Conservation (phyloP, 2,888 invertebrate species). For the Brachyopa scutellaris region DNA sequence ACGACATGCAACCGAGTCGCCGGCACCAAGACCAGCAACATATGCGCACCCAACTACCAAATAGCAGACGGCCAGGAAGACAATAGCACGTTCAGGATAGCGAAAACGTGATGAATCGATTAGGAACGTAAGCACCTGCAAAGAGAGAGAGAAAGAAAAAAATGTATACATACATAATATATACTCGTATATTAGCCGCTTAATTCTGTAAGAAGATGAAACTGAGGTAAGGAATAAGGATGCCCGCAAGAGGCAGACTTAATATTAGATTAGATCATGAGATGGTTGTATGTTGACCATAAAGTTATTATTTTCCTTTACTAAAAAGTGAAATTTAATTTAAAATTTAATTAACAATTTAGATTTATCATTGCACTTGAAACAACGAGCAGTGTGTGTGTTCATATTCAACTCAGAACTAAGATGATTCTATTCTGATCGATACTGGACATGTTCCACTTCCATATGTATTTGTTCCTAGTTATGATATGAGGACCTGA, state of each 20-base stretch:
- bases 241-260: neutral
- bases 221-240: constrained; percentile 7
- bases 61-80: constrained; percentile 97
- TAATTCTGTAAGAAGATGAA: constrained; percentile 22
- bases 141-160: constrained; percentile 50
- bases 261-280: constrained; percentile 32
- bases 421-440: too few species aligned
- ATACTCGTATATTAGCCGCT: too few species aligned
- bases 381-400: constrained; percentile 44
- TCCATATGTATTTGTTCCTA: too few species aligned
- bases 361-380: constrained; percentile 61
- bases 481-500: too few species aligned
- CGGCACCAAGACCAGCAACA: constrained; percentile 91
- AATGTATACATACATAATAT: too few species aligned
- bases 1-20: constrained; percentile 91
- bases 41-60: constrained; percentile 96
- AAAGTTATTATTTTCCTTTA: constrained; percentile 25
- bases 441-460: too few species aligned
- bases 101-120: constrained; percentile 97
- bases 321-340: constrained; percentile 57
- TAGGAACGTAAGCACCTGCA: constrained; percentile 91
- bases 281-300: constrained; percentile 40
- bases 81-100: constrained; percentile 98
- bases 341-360: constrained; percentile 70
- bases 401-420: too few species aligned